Evolutionary conservation across 2,888 invertebrate species (phyloP).

Genomic region (Stenolophus ochropezus): DNA sequence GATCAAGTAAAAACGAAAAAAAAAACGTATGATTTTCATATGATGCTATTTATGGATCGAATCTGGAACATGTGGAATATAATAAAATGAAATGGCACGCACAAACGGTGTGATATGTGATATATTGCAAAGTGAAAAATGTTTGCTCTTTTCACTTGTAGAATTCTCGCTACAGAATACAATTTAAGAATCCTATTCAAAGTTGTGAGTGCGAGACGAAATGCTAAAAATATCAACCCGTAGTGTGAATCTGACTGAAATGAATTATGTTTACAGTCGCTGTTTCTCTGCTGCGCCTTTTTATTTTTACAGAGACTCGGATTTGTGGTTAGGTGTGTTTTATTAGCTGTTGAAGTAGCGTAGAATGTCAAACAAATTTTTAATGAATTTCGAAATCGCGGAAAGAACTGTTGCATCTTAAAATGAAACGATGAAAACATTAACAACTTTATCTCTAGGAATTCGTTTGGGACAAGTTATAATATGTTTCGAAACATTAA

Average conservation of each 20-base stretch:
- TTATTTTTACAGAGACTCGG: background rate
- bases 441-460: no score
- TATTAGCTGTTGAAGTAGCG: background rate
- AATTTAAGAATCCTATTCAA: background rate
- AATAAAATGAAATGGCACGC: background rate
- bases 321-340: slow-evolving; percentile 2
- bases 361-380: background rate
- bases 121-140: background rate
- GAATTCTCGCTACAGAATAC: background rate
- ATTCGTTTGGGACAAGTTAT: no score
- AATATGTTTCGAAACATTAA: no score
- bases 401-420: no score
- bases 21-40: no score
- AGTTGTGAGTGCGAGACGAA: slow-evolving; percentile 4
- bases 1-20: no score
- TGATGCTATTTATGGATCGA: background rate
- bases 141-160: background rate
- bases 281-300: background rate
- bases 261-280: slow-evolving; percentile 10
- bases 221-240: slow-evolving; percentile 1
- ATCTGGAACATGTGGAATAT: background rate
- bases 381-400: background rate
- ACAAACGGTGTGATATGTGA: background rate
- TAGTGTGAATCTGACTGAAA: slow-evolving; percentile 8
- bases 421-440: no score